Evolutionary conservation across 2,113 vertebrate species (phyloP).

Genomic region (Nothobranchius kuhntae): DNA sequence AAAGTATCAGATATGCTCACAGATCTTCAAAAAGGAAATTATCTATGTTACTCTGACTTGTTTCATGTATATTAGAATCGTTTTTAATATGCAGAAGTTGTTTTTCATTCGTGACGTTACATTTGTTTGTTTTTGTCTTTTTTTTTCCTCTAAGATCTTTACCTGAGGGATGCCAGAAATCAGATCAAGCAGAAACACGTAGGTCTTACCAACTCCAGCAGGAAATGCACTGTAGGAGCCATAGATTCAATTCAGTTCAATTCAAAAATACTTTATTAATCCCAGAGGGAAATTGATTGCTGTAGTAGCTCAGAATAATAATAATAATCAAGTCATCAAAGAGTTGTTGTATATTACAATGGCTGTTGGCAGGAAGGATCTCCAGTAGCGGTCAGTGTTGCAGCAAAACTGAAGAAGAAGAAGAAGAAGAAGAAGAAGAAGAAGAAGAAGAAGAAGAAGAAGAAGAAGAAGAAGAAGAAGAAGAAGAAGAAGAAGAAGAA

Average conservation of each 20-base stretch:
- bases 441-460: too few species aligned
- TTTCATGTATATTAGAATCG: constrained; percentile 17
- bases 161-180: constrained; percentile 53
- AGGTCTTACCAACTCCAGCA: constrained; percentile 40
- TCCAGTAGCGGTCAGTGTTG: too few species aligned
- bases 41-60: constrained; percentile 8
- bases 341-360: too few species aligned
- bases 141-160: constrained; percentile 49
- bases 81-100: constrained; percentile 12
- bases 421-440: too few species aligned
- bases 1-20: constrained; percentile 20
- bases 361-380: too few species aligned
- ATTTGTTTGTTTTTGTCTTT: constrained; percentile 10
- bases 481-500: too few species aligned
- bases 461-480: too few species aligned
- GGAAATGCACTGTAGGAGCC: constrained; percentile 43
- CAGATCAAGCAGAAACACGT: constrained; percentile 60
- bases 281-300: too few species aligned
- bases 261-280: too few species aligned
- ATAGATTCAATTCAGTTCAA: constrained; percentile 30
- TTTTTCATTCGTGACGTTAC: constrained; percentile 11
- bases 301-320: too few species aligned
- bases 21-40: constrained; percentile 35
- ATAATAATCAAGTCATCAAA: too few species aligned
- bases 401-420: too few species aligned